These are phyloP conservation scores for Aphyosemion australe DNA, from an alignment of 2,113 vertebrate genomes.

Conservation along the genomic window DNA sequence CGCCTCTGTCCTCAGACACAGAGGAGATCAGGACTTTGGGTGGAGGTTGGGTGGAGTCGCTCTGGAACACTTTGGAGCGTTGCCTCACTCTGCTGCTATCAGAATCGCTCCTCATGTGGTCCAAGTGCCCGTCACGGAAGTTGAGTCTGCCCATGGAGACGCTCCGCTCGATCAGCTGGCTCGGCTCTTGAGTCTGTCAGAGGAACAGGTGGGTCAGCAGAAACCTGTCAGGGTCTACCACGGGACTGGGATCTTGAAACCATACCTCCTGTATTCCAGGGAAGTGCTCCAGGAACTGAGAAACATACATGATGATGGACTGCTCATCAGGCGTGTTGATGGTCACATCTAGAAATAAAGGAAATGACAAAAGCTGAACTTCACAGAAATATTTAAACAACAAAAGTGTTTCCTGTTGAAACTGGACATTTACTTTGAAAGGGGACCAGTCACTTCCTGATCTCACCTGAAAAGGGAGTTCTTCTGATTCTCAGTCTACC, in stretches of 20 bases:
- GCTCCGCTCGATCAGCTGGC: conserved; percentile 66
- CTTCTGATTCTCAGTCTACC: not conserved
- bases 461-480: no score
- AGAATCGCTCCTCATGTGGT: conserved; percentile 58
- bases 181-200: conserved; percentile 56
- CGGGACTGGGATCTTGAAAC: not conserved
- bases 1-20: conserved; percentile 62
- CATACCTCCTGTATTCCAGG: conserved; percentile 89
- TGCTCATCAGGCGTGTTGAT: conserved; percentile 90
- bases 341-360: conserved; percentile 84
- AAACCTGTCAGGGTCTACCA: not conserved
- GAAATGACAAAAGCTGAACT: not conserved
- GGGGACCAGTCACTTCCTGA: not conserved
- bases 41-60: conserved; percentile 77
- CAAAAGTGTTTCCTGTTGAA: not conserved
- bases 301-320: conserved; percentile 93
- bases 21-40: conserved; percentile 86
- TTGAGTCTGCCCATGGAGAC: conserved; percentile 64
- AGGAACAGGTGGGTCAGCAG: not conserved
- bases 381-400: no score
- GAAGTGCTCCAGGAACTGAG: conserved; percentile 95
- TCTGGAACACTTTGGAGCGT: conserved; percentile 76
- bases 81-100: conserved; percentile 76
- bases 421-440: not conserved
- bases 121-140: conserved; percentile 42